Evolutionary conservation across 2,888 invertebrate species (phyloP).

Genomic region (Heteromurus nitidus): DNA sequence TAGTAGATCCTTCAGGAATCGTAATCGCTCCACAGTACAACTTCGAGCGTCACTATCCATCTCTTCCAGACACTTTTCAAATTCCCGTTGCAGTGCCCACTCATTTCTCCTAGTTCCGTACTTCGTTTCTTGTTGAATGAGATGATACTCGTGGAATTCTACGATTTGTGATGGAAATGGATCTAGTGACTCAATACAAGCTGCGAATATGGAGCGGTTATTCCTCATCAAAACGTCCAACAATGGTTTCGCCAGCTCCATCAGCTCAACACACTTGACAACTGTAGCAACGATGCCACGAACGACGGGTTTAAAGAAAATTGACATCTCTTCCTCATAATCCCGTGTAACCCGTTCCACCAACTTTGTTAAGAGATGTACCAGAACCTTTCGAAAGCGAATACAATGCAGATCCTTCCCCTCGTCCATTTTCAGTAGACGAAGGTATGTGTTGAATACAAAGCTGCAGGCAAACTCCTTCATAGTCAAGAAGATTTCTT

Average conservation of each 20-base stretch:
- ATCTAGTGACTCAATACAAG: constrained; percentile 78
- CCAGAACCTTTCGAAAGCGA: constrained; percentile 30
- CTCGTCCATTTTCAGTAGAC: constrained; percentile 57
- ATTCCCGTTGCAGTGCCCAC: constrained; percentile 75
- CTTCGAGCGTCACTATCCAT: constrained; percentile 21
- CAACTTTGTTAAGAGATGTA: constrained; percentile 36
- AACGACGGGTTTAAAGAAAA: constrained; percentile 78
- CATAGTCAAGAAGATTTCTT: constrained; percentile 55
- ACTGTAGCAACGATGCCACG: constrained; percentile 78
- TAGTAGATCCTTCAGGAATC: constrained; percentile 75
- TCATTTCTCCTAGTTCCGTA: constrained; percentile 54
- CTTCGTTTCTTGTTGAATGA: constrained; percentile 56
- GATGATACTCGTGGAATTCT: constrained; percentile 62
- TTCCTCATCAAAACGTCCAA: constrained; percentile 79
- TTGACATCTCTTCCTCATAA: constrained; percentile 76
- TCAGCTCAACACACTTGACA: constrained; percentile 75
- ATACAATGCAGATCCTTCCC: constrained; percentile 30
- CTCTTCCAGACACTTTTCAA: constrained; percentile 77
- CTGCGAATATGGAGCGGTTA: constrained; percentile 76
- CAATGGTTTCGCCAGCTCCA: constrained; percentile 76
- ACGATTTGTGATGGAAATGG: constrained; percentile 77
- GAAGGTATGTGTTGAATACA: constrained; percentile 67
- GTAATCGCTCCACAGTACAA: constrained; percentile 65
- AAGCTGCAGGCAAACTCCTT: constrained; percentile 67
- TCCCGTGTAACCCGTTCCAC: constrained; percentile 39